A percentile compares a stretch with the other conserved stretches of the same genome.
Conservation (phyloP, 2,888 invertebrate species). For the Leptopilina drosophilae region DNA sequence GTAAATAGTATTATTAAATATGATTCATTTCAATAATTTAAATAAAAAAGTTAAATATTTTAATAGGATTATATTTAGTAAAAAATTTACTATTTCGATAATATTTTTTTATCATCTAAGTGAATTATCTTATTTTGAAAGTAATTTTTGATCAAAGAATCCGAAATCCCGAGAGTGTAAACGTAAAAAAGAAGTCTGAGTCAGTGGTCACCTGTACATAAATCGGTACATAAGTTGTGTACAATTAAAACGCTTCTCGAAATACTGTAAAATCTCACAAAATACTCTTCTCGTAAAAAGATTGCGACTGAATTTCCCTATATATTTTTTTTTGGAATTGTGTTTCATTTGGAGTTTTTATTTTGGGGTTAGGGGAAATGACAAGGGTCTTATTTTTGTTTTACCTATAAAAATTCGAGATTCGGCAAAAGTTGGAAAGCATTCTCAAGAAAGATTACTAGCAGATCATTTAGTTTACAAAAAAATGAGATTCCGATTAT, state of each 20-base stretch:
- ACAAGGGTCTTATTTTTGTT: conserved; percentile 30
- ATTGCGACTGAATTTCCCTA: conserved; percentile 62
- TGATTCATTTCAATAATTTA: no score
- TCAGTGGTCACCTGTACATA: conserved; percentile 73
- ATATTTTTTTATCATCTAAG: no score
- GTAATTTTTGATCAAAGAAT: no score
- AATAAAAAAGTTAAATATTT: no score
- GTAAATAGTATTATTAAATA: no score
- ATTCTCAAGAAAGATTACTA: conserved; percentile 46
- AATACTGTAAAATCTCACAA: conserved; percentile 77
- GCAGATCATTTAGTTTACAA: conserved; percentile 42
- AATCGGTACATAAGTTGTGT: conserved; percentile 72
- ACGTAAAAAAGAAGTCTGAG: conserved; percentile 65
- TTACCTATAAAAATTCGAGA: conserved; percentile 53
- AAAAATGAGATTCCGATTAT: conserved; percentile 27
- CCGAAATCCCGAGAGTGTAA: not conserved
- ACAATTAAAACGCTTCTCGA: conserved; percentile 74
- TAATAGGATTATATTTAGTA: no score
- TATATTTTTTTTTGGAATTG: not conserved
- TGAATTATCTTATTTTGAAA: no score
- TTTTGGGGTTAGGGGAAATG: no score
- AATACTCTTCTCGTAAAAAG: conserved; percentile 73
- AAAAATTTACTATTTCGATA: no score
- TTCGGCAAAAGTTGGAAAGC: conserved; percentile 53
- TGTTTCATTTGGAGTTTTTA: no score